phyloP scores from a whole-genome alignment of 92 coral and sea anemone species.

The Porites lobata region DNA sequence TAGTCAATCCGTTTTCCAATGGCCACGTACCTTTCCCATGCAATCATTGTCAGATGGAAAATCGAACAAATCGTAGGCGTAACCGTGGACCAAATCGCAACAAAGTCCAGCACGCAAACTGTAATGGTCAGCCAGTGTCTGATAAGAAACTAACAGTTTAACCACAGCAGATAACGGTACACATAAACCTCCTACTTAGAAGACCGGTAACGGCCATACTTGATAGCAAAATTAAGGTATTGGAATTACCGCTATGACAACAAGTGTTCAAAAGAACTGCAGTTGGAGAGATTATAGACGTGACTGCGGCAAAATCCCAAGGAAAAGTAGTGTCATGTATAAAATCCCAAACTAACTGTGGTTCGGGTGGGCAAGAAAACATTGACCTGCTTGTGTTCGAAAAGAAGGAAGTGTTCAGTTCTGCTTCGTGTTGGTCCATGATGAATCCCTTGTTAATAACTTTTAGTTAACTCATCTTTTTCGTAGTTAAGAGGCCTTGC shows the following conservation, averaged over 20 bases:
- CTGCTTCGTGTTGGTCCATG: not conserved
- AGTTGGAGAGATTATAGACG: not conserved
- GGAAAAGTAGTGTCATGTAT: not conserved
- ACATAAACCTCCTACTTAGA: not conserved
- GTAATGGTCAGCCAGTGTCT: not conserved
- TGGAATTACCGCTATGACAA: not conserved
- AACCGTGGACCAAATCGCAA: no score
- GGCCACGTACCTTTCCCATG: conserved; percentile 17
- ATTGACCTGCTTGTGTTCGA: not conserved
- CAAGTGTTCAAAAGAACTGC: not conserved
- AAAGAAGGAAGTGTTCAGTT: not conserved
- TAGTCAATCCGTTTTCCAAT: not conserved
- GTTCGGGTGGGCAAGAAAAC: not conserved
- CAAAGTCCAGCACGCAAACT: not conserved
- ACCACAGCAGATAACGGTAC: not conserved
- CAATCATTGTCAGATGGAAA: conserved; percentile 15
- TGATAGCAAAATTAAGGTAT: not conserved
- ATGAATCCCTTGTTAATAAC: no score
- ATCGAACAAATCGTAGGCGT: not conserved
- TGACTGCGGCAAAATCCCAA: not conserved
- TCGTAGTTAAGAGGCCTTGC: no score
- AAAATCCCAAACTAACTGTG: not conserved
- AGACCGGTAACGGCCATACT: conserved; percentile 18
- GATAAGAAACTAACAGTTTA: not conserved
- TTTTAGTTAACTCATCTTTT: no score